Base-by-base conservation (phyloP, 2,888 invertebrate species). In the Acleris literana region DNA sequence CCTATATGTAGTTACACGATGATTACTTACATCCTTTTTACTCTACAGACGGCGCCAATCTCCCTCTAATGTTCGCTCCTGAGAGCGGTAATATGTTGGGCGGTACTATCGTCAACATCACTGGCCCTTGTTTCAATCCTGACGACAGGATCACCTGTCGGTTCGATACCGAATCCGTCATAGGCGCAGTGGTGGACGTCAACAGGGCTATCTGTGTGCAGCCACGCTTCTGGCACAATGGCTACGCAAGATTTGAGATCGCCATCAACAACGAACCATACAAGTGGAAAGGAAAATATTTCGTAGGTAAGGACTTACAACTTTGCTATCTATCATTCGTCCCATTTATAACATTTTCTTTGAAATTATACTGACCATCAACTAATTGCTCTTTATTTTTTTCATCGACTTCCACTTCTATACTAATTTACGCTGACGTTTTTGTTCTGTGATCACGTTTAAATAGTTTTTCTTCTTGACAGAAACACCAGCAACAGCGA, bases 41-140 rank as follows among this genome's bases (percentile, higher is more conserved):
- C 39, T 20, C 39, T 7, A 22, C 43, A 97, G 97, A 96, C 77
- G 96, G 96, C 18, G 95, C 97, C 0, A 95, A 96, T 83, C 93
- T 98, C 65, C 96, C 96, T 0, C 85, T 98, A 61, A 95, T 97
- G 75, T 98, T 98, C 78, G 98, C 98, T 0, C 99, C 99, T 0
- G 98, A 99, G 85, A 97, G 97, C 80, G 99, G 98, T 5, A 98
- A 97, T 84, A 99, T 99, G 99, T 93, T 99, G 72, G 99, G 99
- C 3, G 99, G 99, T 1, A 97, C 98, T 0, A 95, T 99, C 62
- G 97, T 99, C 48, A 99, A 99, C 82, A 97, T 99, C 67, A 98
- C 99, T 0, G 99, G 99, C 0, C 98, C 99, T 2, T 99, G 99
- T 83, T 97, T 99, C 82, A 93, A 95, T 72, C 94, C 94, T 0